Evolutionary conservation across 2,797 vertebrate genomes (phyloP), one percentile per base, ranked within the genome.

Genomic region (Huso huso): DNA sequence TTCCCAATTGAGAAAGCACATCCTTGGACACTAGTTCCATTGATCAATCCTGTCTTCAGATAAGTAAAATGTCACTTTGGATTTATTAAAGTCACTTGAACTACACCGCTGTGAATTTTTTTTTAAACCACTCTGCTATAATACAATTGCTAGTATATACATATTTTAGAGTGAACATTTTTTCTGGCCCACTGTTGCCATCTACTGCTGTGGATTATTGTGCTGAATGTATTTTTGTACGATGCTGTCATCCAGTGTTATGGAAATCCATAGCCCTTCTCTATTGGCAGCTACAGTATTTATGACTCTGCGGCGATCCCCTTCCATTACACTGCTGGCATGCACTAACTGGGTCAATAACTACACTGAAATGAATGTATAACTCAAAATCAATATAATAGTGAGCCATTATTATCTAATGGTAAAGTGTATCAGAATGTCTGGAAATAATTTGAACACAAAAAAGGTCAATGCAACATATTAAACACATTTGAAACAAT

Each of bases 161-260:
- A 37, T 37, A 37, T 37, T 37, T 37, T 37, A 37, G 37, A n/a
- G 15, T 11, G 12, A 13, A 58, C 10, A 2, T n/a, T 11, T 13
- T 58, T n/a, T 7, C 55, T 58, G 55, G 55, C 12, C 10, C 55
- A 58, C 55, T 58, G 55, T 58, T 58, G 55, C 55, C 55, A 58
- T 58, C 55, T 58, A 13, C 55, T 58, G 55, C 55, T 58, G 7
- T 58, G 12, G 55, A 58, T 58, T 58, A 58, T n/a, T 58, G 12
- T 13, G 55, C 55, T n/a, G 37, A 58, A 58, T 13, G 15, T 58
- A 58, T 58, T 58, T 13, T n/a, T n/a, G 11, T 58, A 7, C 3
- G 12, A 58, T 58, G 55, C 55, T 11, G 55, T 58, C 12, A 58
- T 15, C 55, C 55, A 6, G 11, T 58, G 55, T n/a, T 58, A 58